Conservation (phyloP, 2,888 invertebrate genomes). For the Caenorhabditis becei region DNA sequence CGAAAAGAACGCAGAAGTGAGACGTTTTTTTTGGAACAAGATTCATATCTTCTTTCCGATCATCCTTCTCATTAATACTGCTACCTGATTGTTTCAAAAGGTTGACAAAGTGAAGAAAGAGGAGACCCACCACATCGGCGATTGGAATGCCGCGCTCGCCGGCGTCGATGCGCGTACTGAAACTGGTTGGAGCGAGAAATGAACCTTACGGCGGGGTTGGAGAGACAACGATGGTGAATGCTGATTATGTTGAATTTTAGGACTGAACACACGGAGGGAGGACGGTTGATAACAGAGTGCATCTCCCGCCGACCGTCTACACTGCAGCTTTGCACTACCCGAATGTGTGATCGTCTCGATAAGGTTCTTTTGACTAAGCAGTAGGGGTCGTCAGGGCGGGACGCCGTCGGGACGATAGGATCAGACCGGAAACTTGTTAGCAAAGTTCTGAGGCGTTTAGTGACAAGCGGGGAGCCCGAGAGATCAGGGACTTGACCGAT, state of each 20-base stretch:
- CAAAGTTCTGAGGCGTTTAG: background rate
- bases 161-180: conserved; percentile 27
- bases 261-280: conserved; percentile 30
- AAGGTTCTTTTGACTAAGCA: background rate
- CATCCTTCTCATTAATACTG: conserved; percentile 14
- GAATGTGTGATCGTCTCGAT: conserved; percentile 10
- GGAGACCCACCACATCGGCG: conserved; percentile 39
- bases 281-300: conserved; percentile 50
- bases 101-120: conserved; percentile 26
- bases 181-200: conserved; percentile 39
- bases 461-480: background rate
- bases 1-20: conserved; percentile 27
- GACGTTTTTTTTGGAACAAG: conserved; percentile 22
- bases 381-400: background rate
- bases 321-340: conserved; percentile 22
- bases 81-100: conserved; percentile 49
- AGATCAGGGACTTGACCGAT: conserved; percentile 6
- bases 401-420: background rate
- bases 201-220: conserved; percentile 31
- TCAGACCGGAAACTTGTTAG: conserved; percentile 10
- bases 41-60: conserved; percentile 22
- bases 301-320: conserved; percentile 18
- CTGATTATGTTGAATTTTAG: conserved; percentile 32
- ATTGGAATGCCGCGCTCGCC: conserved; percentile 42
- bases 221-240: conserved; percentile 11